Percentiles rank a stretch among this genome's conserved stretches.
Conservation (phyloP, 2,888 invertebrate genomes). For the Callimorpha dominula region DNA sequence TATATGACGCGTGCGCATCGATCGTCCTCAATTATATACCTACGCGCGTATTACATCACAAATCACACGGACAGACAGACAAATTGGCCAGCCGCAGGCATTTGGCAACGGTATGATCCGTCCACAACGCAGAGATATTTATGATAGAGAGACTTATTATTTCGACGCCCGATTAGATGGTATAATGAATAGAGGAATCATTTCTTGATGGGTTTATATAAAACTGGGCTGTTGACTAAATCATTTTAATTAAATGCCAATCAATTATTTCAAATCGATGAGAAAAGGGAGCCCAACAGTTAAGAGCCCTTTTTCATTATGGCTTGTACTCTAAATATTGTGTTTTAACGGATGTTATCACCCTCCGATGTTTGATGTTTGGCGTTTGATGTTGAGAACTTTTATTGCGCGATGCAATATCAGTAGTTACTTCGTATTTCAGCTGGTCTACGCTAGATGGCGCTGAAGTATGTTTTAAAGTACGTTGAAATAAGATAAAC, state of each 20-base stretch:
- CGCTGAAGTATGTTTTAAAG: not conserved
- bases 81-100: constrained; percentile 62
- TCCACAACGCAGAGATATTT: constrained; percentile 56
- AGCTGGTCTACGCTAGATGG: not conserved
- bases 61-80: constrained; percentile 64
- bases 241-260: not conserved
- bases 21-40: constrained; percentile 64
- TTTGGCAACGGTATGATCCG: constrained; percentile 56
- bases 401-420: not conserved
- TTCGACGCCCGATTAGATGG: constrained; percentile 38
- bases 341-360: not conserved
- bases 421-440: not conserved
- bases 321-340: not conserved
- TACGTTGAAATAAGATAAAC: not conserved
- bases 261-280: not conserved
- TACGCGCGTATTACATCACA: constrained; percentile 59
- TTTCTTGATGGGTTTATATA: constrained; percentile 10
- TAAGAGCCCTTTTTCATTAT: not conserved
- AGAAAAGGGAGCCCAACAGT: not conserved
- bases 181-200: constrained; percentile 32
- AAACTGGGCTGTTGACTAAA: not conserved
- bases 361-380: not conserved
- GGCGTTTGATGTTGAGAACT: not conserved
- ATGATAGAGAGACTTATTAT: constrained; percentile 42
- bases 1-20: constrained; percentile 45